These are phyloP conservation scores for Clarias gariepinus DNA, from an alignment of 2,113 vertebrate species.

Conservation along the genomic window DNA sequence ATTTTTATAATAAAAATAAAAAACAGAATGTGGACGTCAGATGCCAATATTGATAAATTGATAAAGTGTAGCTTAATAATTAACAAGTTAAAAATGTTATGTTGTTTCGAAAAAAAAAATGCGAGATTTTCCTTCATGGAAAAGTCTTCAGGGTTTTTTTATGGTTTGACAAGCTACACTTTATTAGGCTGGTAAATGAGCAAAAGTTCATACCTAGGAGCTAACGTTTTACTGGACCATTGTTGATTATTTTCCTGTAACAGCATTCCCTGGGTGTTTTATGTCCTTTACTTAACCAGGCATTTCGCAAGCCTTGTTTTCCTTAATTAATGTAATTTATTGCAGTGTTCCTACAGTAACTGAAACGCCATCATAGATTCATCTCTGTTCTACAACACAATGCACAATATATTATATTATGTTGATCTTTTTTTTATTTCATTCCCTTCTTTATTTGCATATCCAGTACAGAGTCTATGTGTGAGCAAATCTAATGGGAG, in stretches of 20 bases:
- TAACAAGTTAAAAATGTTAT: background rate
- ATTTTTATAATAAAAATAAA: background rate
- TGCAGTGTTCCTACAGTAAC: background rate
- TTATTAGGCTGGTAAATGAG: background rate
- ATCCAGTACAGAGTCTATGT: background rate
- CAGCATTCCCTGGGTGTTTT: background rate
- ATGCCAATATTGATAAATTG: too few relatives aligned
- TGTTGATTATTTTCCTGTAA: background rate
- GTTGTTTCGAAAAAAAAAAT: too few relatives aligned
- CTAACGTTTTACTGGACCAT: too few relatives aligned
- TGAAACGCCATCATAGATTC: background rate
- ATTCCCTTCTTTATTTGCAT: background rate
- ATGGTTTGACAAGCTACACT: background rate
- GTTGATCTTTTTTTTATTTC: background rate
- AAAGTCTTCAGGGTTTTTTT: background rate
- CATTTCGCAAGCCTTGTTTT: background rate
- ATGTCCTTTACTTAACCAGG: background rate
- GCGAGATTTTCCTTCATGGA: background rate
- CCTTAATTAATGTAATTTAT: background rate
- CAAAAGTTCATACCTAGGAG: background rate
- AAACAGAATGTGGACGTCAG: background rate
- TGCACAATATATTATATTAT: background rate
- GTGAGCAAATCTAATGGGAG: conserved; percentile 22
- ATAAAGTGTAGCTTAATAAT: background rate
- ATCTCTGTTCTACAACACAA: background rate